Conservation (phyloP, 2,113 vertebrate genomes). For the Gadus chalcogrammus region DNA sequence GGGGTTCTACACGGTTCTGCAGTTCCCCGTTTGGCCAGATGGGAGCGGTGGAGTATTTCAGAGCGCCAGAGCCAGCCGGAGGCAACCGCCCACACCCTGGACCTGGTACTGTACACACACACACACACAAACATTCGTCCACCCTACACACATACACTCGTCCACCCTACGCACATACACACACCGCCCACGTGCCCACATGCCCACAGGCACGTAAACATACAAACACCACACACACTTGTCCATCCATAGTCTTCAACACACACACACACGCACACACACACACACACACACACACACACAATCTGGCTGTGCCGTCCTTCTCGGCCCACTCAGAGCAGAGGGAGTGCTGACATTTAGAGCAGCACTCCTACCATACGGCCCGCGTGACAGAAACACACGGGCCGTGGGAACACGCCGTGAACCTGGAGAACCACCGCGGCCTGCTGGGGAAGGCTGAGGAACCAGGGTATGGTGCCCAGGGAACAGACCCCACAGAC, state of each 20-base stretch:
- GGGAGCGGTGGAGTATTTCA: no score
- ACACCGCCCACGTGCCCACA: conserved; percentile 29
- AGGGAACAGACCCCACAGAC: no score
- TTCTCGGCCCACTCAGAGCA: conserved; percentile 60
- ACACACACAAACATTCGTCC: conserved; percentile 35
- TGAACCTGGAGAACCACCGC: not conserved
- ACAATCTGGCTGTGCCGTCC: conserved; percentile 68
- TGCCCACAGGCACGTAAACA: conserved; percentile 28
- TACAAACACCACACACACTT: conserved; percentile 27
- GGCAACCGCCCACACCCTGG: conserved; percentile 65
- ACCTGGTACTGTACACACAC: conserved; percentile 59
- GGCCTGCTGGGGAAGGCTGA: no score
- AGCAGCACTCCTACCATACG: conserved; percentile 53
- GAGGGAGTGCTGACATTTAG: conserved; percentile 71
- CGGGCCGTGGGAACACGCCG: not conserved
- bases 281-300: conserved; percentile 41
- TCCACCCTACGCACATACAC: conserved; percentile 42
- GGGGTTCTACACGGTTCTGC: no score
- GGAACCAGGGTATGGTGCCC: no score
- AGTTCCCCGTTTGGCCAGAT: no score
- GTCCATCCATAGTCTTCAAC: conserved; percentile 45
- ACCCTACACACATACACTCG: conserved; percentile 39
- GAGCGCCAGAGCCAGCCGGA: not conserved
- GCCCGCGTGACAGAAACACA: conserved; percentile 30
- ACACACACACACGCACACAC: conserved; percentile 19